Evolutionary conservation across 1,140 invertebrate genomes (phyloP), one percentile per base, ranked within the genome.

Genomic region (Pseudomyrmex flavicornis): DNA sequence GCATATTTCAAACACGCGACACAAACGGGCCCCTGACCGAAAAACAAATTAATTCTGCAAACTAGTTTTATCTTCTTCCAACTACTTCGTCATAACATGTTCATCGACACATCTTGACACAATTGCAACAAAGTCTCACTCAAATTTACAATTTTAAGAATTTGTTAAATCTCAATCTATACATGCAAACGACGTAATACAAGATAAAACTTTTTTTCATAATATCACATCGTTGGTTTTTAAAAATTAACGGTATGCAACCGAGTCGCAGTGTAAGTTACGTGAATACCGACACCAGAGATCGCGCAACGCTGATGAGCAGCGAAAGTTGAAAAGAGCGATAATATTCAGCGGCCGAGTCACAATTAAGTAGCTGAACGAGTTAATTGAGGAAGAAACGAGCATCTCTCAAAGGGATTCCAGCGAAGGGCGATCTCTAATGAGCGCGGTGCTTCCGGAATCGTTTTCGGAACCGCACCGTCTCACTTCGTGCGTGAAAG

Each of bases 381-480:
- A 50, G 66, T 72, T 80, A 80, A 80, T 80, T 22, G 76, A 50
- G 66, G 66, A 80, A 80, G 76, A 80, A 69, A 50, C 44, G 54
- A 35, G 15, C 44, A 20, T 17, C 44, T 22, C 54, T 72, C 76
- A 72, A 80, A 77, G 52, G 48, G 50, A 20, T 54, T 20, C 13
- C 74, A 35, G 46, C 74, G 22, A 52, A 58, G 56, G 20, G 15
- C 66, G 76, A 22, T 5, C 46, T 50, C 65, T 80, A 80, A 80
- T 70, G 76, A 80, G 46, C 76, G 56, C 76, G 54, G 65, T 79
- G 48, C 44, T 80, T 80, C 5, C 59, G 66, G 44, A 80, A 80
- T 72, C 72, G 66, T 66, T 72, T 61, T 46, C 44, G 17, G 35
- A 35, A 46, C 76, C 56, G 44, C 76, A 70, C 20, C 54, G 61